These are phyloP conservation scores for Mylabris sibirica DNA, from an alignment of 2,888 invertebrate species.

Conservation along the genomic window DNA sequence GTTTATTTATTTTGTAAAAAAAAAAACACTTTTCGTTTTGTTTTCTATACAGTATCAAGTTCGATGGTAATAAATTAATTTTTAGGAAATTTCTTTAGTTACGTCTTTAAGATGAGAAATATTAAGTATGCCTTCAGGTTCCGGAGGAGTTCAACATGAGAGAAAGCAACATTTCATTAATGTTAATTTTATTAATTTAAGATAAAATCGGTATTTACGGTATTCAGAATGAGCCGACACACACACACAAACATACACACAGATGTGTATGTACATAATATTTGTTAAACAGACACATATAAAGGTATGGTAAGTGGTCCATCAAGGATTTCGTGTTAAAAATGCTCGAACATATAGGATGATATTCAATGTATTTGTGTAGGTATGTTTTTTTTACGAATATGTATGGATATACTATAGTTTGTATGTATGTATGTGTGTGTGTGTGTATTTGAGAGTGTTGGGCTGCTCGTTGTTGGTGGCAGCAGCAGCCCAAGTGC, in stretches of 20 bases:
- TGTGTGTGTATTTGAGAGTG: neutral
- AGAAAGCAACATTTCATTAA: conserved; percentile 43
- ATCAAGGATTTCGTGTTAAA: conserved; percentile 52
- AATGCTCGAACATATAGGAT: conserved; percentile 32
- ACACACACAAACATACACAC: conserved; percentile 21
- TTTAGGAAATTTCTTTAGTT: neutral
- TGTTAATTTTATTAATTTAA: conserved; percentile 43
- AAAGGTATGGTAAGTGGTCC: conserved; percentile 42
- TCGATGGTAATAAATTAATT: neutral
- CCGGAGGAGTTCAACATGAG: conserved; percentile 23
- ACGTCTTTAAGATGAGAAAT: conserved; percentile 13
- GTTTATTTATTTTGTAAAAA: neutral
- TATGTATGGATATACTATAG: neutral
- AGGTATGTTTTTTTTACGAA: neutral
- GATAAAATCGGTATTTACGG: conserved; percentile 45
- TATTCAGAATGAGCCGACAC: conserved; percentile 29
- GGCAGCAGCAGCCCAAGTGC: conserved; percentile 47
- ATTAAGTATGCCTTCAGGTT: conserved; percentile 23
- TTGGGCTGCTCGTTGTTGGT: conserved; percentile 19
- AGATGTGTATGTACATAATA: neutral
- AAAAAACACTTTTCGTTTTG: too few relatives aligned
- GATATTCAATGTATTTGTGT: neutral
- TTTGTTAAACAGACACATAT: conserved; percentile 20
- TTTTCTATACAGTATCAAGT: neutral
- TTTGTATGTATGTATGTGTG: neutral